Evolutionary conservation across 2,113 vertebrate genomes (phyloP).

Genomic region (Ailuropoda melanoleuca): DNA sequence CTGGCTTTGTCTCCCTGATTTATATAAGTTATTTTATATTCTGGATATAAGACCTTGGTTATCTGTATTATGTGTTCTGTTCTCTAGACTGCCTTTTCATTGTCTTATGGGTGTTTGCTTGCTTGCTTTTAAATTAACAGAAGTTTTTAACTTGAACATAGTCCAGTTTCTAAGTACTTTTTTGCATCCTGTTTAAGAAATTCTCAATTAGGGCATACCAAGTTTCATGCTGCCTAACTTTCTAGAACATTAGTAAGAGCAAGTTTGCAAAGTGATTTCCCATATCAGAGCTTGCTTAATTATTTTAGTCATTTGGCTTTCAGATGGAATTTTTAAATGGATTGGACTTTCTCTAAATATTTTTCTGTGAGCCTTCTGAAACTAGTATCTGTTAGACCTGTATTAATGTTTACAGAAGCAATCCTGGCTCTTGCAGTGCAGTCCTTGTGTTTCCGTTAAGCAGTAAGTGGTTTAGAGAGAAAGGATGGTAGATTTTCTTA

Average conservation of each 20-base stretch:
- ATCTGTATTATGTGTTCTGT: neutral
- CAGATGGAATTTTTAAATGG: neutral
- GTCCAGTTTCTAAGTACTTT: neutral
- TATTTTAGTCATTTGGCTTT: neutral
- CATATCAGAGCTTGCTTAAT: neutral
- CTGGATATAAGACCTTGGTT: neutral
- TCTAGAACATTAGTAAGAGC: neutral
- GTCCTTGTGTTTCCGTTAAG: neutral
- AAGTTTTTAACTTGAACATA: neutral
- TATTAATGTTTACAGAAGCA: neutral
- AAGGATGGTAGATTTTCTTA: neutral
- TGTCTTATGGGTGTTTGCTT: neutral
- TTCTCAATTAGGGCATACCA: neutral
- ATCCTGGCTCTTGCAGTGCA: neutral
- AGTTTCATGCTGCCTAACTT: neutral
- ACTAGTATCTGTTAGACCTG: neutral
- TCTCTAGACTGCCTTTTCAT: neutral
- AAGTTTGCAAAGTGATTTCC: neutral
- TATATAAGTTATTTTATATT: neutral
- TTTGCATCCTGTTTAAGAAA: neutral
- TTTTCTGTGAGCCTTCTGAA: neutral
- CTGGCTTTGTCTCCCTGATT: neutral
- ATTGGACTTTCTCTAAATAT: neutral
- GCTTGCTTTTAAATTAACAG: neutral
- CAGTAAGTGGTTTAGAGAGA: neutral